These are phyloP conservation scores for Spodoptera exigua DNA, from an alignment of 2,888 invertebrate genomes.

Conservation along the genomic window DNA sequence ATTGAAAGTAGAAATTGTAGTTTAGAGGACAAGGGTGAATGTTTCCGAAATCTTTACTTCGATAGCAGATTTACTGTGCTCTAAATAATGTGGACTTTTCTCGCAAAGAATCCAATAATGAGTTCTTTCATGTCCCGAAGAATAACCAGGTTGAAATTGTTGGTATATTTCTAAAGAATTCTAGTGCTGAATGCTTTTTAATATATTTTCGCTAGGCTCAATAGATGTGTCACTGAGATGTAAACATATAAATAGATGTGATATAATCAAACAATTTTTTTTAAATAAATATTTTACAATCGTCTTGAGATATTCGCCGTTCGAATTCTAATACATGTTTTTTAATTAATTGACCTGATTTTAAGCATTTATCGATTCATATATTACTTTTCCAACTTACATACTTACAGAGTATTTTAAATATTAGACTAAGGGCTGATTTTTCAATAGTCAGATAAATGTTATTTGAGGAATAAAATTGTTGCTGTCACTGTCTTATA, in stretches of 20 bases:
- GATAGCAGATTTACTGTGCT: slow-evolving; percentile 43
- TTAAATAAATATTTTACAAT: slow-evolving; percentile 8
- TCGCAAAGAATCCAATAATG: slow-evolving; percentile 33
- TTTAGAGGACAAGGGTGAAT: slow-evolving; percentile 65
- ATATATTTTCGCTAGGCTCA: slow-evolving; percentile 17
- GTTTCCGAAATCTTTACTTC: slow-evolving; percentile 36
- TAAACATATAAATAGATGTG: slow-evolving; percentile 14
- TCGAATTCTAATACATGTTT: too few species aligned
- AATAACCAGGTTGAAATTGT: slow-evolving; percentile 30
- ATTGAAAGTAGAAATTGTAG: slow-evolving; percentile 65
- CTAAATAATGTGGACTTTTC: slow-evolving; percentile 23
- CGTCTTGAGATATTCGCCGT: not conserved
- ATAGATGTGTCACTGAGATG: slow-evolving; percentile 15
- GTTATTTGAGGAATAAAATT: too few species aligned
- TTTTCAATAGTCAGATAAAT: too few species aligned
- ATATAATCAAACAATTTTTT: slow-evolving; percentile 22
- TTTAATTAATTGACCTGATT: slow-evolving; percentile 17
- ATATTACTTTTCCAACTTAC: slow-evolving; percentile 3
- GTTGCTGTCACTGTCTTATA: too few species aligned
- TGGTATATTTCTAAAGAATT: slow-evolving; percentile 12
- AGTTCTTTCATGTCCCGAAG: slow-evolving; percentile 35
- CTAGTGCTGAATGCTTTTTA: not conserved
- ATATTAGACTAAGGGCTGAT: too few species aligned
- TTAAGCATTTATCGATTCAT: slow-evolving; percentile 17
- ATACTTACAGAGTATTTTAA: too few species aligned